Evolutionary conservation across 2,888 invertebrate species (phyloP), one percentile per base, ranked within the genome.

Genomic region (Lochmaea capreae): DNA sequence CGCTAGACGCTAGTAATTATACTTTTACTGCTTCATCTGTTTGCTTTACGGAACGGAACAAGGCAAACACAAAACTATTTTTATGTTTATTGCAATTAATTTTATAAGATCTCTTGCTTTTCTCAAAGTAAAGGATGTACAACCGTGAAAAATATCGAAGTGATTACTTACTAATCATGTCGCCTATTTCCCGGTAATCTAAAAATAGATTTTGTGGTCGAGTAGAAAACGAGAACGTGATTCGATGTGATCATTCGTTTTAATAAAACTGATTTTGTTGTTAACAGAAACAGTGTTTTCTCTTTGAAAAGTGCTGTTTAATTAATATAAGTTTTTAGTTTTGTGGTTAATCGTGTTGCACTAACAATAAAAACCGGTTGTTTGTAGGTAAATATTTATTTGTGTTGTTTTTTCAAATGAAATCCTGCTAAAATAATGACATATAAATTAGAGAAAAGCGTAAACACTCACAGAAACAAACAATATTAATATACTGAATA

Each of bases 81-180:
- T 61, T 6, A 39, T 39, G n/a, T 33, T 39, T 61, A 61, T 39
- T 61, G 14, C n/a, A 61, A 61, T 61, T 61, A 61, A 61, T 39
- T 61, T 61, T 39, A 39, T 39, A 39, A 39, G 61, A 33, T 61
- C 39, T 61, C 33, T 33, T 61, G 9, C 2, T 61, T 61, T 61
- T 61, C 61, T 61, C 39, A 39, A 33, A 54, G 54, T 61, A 33
- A 59, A 59, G 61, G 61, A 26, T 61, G 26, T 61, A 61, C 61
- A 61, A 61, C 61, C 39, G 61, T 33, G 39, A 61, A 61, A 61
- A 39, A 61, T 61, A 39, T 61, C 39, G 61, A 33, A 39, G 14
- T 61, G n/a, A 61, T 61, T 61, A 61, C n/a, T 61, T n/a, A 39
- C 10, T 61, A 61, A 61, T 61, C 61, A 61, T 61, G 26, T 33